Evolutionary conservation across 1,140 invertebrate genomes (phyloP).

Genomic region (Intoshia linei): DNA sequence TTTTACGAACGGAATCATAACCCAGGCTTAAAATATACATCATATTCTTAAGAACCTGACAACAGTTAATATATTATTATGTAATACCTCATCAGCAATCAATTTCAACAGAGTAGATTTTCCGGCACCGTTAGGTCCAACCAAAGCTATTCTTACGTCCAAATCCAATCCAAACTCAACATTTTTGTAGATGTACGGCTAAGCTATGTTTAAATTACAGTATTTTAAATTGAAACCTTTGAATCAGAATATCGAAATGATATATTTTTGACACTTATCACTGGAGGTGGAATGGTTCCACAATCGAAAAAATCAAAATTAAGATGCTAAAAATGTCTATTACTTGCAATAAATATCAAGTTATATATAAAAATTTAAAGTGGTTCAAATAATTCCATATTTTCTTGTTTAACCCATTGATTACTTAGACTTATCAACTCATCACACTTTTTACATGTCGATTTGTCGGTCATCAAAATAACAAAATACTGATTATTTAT

Average conservation of each 20-base stretch:
- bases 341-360: slow-evolving; percentile 12
- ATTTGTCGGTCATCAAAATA: no score
- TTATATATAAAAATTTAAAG: no score
- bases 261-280: slow-evolving; percentile 92
- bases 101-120: slow-evolving; percentile 86
- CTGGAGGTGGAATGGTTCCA: slow-evolving; percentile 74
- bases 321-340: slow-evolving; percentile 31
- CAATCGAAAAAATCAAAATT: slow-evolving; percentile 84
- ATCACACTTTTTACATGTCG: no score
- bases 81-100: slow-evolving; percentile 59
- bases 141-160: slow-evolving; percentile 75
- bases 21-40: no score
- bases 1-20: no score
- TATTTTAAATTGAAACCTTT: slow-evolving; percentile 18
- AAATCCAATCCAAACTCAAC: slow-evolving; percentile 94
- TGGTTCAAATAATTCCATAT: no score
- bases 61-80: no score
- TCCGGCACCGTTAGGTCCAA: slow-evolving; percentile 83
- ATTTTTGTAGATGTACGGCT: slow-evolving; percentile 71
- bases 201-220: no score
- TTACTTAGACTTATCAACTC: no score
- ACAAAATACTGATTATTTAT: no score
- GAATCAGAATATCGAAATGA: slow-evolving; percentile 62
- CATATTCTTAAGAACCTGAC: no score
- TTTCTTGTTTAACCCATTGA: no score